These are phyloP conservation scores for Gymnothorax reevesii DNA, from an alignment of 2,797 vertebrate genomes.

Conservation along the genomic window DNA sequence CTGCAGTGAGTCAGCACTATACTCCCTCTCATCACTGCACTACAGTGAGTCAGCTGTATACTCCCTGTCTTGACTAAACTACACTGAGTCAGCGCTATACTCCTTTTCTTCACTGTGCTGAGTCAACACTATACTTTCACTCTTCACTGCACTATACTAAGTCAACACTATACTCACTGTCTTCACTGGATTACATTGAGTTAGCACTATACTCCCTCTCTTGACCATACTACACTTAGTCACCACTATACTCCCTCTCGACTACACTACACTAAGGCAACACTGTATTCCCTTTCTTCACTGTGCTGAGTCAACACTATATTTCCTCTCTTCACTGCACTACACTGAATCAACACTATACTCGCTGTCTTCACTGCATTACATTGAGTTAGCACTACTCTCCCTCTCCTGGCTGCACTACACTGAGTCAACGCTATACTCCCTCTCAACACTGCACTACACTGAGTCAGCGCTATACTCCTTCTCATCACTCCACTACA, in stretches of 20 bases:
- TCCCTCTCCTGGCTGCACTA: not conserved
- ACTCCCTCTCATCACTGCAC: not conserved
- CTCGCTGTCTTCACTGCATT: not conserved
- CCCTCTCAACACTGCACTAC: not conserved
- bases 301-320: not conserved
- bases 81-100: not conserved
- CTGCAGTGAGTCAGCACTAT: not conserved
- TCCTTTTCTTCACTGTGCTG: not conserved
- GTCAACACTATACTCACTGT: not conserved
- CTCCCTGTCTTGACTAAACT: not conserved
- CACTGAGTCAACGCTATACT: not conserved
- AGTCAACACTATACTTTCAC: not conserved
- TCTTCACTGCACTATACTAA: not conserved
- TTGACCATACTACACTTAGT: not conserved
- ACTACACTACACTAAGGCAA: not conserved
- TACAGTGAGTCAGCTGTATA: not conserved
- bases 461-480: not conserved
- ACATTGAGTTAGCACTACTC: not conserved
- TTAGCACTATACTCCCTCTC: not conserved
- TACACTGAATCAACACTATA: too few relatives aligned
- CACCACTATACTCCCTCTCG: not conserved
- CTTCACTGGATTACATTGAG: too few relatives aligned
- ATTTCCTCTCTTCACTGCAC: not conserved
- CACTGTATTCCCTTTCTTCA: not conserved
- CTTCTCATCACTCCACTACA: not conserved